phyloP scores from a whole-genome alignment of 2,113 vertebrate genomes.

The Ptychochromis oligacanthus region DNA sequence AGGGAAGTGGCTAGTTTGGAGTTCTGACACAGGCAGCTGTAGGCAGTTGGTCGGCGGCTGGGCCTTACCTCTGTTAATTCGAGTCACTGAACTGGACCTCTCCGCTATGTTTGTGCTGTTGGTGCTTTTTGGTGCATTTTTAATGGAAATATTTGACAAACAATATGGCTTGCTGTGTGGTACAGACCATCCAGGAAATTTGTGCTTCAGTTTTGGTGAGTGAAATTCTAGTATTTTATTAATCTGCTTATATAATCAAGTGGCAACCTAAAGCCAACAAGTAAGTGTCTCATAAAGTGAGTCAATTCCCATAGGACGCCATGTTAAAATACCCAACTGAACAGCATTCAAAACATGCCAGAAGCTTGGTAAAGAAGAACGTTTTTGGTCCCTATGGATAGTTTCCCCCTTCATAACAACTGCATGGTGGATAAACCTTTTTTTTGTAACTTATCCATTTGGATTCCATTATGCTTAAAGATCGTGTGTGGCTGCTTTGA shows the following conservation, averaged over 20 bases:
- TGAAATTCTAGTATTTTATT: not conserved
- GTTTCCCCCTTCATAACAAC: not conserved
- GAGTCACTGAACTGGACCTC: not conserved
- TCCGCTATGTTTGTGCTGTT: too few species aligned
- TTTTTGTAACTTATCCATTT: too few species aligned
- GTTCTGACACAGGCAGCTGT: not conserved
- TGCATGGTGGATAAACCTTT: not conserved
- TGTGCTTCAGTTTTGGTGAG: too few species aligned
- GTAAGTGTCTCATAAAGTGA: not conserved
- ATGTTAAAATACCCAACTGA: not conserved
- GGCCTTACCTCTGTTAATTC: not conserved
- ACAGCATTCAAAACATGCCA: not conserved
- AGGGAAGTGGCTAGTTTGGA: not conserved
- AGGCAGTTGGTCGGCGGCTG: fast-evolving
- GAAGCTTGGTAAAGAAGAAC: not conserved
- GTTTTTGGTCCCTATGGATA: not conserved
- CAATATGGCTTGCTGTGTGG: not conserved
- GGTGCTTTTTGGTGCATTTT: not conserved
- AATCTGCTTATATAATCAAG: not conserved
- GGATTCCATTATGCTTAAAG: too few species aligned
- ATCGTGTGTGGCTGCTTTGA: not conserved
- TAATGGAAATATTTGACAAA: not conserved
- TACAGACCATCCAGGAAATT: not conserved
- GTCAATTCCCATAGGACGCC: not conserved
- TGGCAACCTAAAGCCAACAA: fast-evolving